Percentiles rank a stretch among this genome's conserved stretches.
Evolutionary conservation across 2,797 vertebrate species (phyloP).

Genomic region (Glossophaga mutica): DNA sequence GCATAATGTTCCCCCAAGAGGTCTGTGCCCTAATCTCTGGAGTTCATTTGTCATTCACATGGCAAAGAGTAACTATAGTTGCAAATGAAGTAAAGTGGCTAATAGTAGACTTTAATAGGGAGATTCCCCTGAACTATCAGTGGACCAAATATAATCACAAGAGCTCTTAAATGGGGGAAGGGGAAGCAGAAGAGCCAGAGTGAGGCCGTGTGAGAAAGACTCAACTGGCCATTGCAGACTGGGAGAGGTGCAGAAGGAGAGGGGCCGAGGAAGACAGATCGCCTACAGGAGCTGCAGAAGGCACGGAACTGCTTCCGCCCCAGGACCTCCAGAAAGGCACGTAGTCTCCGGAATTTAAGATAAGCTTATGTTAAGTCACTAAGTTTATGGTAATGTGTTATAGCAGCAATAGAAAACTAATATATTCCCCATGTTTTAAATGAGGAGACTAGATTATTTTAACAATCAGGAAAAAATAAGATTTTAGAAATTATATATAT

Average conservation of each 20-base stretch:
- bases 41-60: neutral
- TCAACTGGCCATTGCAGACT: neutral
- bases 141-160: neutral
- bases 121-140: neutral
- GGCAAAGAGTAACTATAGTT: neutral
- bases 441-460: neutral
- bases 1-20: neutral
- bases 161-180: neutral
- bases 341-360: neutral
- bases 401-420: neutral
- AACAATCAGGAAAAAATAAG: neutral
- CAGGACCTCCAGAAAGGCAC: neutral
- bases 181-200: neutral
- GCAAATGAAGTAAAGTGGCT: neutral
- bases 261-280: neutral
- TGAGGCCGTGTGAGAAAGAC: neutral
- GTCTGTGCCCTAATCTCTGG: neutral
- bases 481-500: neutral
- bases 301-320: neutral
- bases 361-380: neutral
- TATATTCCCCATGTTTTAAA: neutral
- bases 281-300: neutral
- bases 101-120: neutral
- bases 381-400: neutral
- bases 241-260: neutral